Percentiles rank a stretch among this genome's conserved stretches.
Evolutionary conservation across 2,888 invertebrate genomes (phyloP).

Genomic region (Cantharis lateralis): DNA sequence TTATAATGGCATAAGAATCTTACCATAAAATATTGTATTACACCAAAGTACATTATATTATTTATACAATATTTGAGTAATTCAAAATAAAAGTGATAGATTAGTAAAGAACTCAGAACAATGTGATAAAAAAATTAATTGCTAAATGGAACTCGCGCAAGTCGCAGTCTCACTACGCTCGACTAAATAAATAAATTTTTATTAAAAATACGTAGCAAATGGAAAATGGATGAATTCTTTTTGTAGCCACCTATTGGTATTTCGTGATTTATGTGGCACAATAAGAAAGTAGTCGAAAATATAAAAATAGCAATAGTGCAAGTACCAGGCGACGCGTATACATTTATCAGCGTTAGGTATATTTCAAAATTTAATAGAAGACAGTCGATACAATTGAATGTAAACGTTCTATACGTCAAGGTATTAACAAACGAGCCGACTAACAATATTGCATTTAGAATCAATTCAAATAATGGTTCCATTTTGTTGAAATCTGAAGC

Average conservation of each 20-base stretch:
- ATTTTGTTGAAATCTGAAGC: not conserved
- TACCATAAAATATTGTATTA: too few relatives aligned
- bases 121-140: too few relatives aligned
- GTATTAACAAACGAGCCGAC: not conserved
- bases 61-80: too few relatives aligned
- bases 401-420: not conserved
- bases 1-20: too few relatives aligned
- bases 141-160: too few relatives aligned
- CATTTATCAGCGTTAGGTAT: not conserved
- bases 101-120: too few relatives aligned
- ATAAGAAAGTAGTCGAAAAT: not conserved
- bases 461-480: not conserved
- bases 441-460: not conserved
- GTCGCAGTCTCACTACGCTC: too few relatives aligned
- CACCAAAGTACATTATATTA: too few relatives aligned
- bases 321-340: not conserved
- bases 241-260: not conserved
- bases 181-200: not conserved
- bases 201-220: not conserved
- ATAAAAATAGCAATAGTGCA: not conserved
- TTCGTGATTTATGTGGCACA: not conserved
- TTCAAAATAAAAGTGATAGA: too few relatives aligned
- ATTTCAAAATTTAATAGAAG: not conserved
- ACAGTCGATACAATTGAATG: not conserved
- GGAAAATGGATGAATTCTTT: not conserved